These are phyloP conservation scores for Prenolepis imparis DNA, from an alignment of 2,888 invertebrate genomes.

Conservation along the genomic window DNA sequence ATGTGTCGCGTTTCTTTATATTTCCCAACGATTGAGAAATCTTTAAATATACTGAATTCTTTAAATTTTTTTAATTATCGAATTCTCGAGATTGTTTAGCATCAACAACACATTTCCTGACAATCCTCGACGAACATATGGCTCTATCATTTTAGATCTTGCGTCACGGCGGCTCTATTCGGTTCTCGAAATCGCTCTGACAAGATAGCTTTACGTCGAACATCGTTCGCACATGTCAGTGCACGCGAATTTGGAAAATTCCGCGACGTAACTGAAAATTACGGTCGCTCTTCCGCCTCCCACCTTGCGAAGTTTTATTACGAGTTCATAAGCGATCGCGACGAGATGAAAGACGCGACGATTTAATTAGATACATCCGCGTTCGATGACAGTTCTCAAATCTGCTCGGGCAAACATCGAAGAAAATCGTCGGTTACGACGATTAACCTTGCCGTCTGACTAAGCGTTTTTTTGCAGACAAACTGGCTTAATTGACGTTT, in stretches of 20 bases:
- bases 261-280: conserved; percentile 57
- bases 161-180: conserved; percentile 1
- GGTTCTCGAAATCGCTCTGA: background rate
- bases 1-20: background rate
- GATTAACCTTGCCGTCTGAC: conserved; percentile 33
- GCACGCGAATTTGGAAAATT: conserved; percentile 55
- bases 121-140: background rate
- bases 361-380: conserved; percentile 1
- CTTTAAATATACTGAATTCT: background rate
- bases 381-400: conserved; percentile 36
- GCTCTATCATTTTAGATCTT: conserved; percentile 17
- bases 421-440: conserved; percentile 21
- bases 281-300: background rate
- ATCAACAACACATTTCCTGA: no score
- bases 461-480: conserved; percentile 32
- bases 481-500: conserved; percentile 30
- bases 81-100: background rate
- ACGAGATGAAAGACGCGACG: conserved; percentile 39
- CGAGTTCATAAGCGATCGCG: background rate
- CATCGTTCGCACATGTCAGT: background rate
- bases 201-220: background rate
- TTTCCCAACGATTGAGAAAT: background rate
- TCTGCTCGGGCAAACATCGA: background rate
- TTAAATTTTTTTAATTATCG: no score
- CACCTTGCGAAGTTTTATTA: background rate